phyloP scores from a whole-genome alignment of 2,888 invertebrate genomes.

The Scaeva pyrastri region DNA sequence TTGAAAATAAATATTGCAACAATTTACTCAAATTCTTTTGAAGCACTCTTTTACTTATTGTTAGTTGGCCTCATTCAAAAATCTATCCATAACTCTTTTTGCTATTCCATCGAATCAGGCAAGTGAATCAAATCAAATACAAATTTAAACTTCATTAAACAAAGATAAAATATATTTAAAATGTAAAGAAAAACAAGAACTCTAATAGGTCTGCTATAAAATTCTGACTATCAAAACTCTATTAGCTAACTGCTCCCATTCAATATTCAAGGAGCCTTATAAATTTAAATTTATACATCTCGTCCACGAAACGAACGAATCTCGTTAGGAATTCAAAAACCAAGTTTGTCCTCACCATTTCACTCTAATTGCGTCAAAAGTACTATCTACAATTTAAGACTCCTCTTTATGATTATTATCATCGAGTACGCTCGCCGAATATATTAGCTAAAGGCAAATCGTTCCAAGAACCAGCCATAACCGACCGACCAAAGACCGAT shows the following conservation, averaged over 20 bases:
- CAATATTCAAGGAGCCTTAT: not conserved
- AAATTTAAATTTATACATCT: not conserved
- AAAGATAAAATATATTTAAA: not conserved
- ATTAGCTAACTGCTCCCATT: slow-evolving; percentile 11
- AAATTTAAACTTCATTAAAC: slow-evolving; percentile 40
- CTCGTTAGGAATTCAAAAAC: slow-evolving; percentile 31
- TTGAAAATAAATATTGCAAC: slow-evolving; percentile 48
- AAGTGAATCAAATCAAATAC: slow-evolving; percentile 45
- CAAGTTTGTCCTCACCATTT: slow-evolving; percentile 11
- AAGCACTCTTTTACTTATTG: slow-evolving; percentile 52
- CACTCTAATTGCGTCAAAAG: slow-evolving; percentile 49
- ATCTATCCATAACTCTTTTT: slow-evolving; percentile 26
- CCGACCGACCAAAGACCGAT: too few relatives aligned
- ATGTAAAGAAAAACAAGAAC: not conserved
- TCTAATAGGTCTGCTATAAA: not conserved
- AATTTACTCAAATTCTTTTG: slow-evolving; percentile 7
- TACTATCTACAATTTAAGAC: slow-evolving; percentile 27
- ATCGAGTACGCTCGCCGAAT: slow-evolving; percentile 40
- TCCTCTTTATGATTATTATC: slow-evolving; percentile 18
- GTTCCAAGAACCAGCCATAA: too few relatives aligned
- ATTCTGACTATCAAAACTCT: slow-evolving; percentile 51
- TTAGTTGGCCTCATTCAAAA: slow-evolving; percentile 20
- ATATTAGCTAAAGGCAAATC: slow-evolving; percentile 9
- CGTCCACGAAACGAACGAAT: not conserved
- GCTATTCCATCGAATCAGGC: slow-evolving; percentile 35